These are phyloP conservation scores for Coregonus suidteri DNA, from an alignment of 2,797 vertebrate species.

Conservation along the genomic window DNA sequence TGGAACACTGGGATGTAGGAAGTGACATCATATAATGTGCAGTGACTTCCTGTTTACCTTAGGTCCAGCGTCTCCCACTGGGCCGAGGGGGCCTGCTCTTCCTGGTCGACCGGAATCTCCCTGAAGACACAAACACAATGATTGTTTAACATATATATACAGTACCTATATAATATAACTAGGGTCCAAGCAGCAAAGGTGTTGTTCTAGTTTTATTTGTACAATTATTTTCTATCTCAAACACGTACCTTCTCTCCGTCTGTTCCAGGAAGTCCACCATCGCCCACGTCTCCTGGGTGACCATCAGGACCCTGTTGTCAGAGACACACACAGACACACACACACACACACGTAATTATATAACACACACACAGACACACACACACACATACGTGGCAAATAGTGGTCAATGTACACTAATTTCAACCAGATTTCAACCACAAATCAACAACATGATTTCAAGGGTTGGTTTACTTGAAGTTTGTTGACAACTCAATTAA, in stretches of 20 bases:
- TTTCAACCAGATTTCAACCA: no score
- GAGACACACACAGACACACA: constrained; percentile 14
- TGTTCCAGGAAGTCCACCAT: constrained; percentile 77
- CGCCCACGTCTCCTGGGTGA: constrained; percentile 86
- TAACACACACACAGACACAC: not conserved
- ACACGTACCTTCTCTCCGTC: constrained; percentile 84
- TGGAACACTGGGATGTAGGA: not conserved
- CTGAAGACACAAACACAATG: constrained; percentile 66
- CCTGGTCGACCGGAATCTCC: constrained; percentile 91
- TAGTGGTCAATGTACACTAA: not conserved
- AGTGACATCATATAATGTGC: not conserved
- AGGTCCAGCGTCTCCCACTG: constrained; percentile 79
- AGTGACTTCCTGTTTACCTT: constrained; percentile 70
- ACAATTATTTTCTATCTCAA: no score
- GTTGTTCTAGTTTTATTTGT: not conserved
- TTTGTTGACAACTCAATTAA: no score
- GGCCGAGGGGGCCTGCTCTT: constrained; percentile 81
- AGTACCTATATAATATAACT: no score
- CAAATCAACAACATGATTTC: no score
- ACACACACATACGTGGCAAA: not conserved
- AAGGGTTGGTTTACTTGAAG: no score
- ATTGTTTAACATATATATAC: no score
- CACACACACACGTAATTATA: not conserved
- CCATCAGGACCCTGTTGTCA: constrained; percentile 86
- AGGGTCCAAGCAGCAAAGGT: no score